These are phyloP conservation scores for Apis florea DNA, from an alignment of 1,140 invertebrate species.

Conservation along the genomic window DNA sequence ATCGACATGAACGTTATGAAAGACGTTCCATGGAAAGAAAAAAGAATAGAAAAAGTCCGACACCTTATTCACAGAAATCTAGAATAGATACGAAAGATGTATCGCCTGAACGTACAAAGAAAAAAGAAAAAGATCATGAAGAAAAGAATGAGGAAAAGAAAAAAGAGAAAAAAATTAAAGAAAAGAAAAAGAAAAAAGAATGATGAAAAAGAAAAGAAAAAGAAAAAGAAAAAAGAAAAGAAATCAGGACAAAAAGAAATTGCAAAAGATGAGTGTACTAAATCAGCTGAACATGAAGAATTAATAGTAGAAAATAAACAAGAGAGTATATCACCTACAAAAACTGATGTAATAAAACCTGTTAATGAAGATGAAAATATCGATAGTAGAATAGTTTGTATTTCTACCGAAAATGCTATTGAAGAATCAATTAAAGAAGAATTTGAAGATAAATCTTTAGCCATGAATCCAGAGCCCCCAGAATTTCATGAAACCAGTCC, in stretches of 20 bases:
- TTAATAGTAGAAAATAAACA: slow-evolving; percentile 47
- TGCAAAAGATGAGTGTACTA: slow-evolving; percentile 74
- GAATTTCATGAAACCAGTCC: slow-evolving; percentile 65
- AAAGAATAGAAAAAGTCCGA: slow-evolving; percentile 70
- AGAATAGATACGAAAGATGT: slow-evolving; percentile 70
- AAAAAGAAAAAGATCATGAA: slow-evolving; percentile 78
- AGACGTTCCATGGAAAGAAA: slow-evolving; percentile 72
- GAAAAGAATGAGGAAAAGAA: slow-evolving; percentile 79
- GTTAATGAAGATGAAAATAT: slow-evolving; percentile 53
- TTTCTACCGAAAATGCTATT: slow-evolving; percentile 36
- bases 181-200: slow-evolving; percentile 80
- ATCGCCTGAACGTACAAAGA: slow-evolving; percentile 75
- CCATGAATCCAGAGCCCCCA: slow-evolving; percentile 77
- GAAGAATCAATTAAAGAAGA: slow-evolving; percentile 62
- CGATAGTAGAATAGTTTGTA: slow-evolving; percentile 56
- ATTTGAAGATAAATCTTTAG: slow-evolving; percentile 75
- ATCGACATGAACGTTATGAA: slow-evolving; percentile 76
- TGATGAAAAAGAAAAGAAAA: slow-evolving; percentile 80
- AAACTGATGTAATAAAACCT: slow-evolving; percentile 39
- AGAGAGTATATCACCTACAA: slow-evolving; percentile 42
- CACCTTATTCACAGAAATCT: slow-evolving; percentile 69
- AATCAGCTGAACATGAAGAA: slow-evolving; percentile 52
- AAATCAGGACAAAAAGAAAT: slow-evolving; percentile 76
- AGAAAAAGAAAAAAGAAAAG: slow-evolving; percentile 80
- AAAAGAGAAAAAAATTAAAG: slow-evolving; percentile 81